A percentile compares a stretch with the other conserved stretches of the same genome.
Evolutionary conservation across 2,888 invertebrate species (phyloP).

Genomic region (Acleris emargana): DNA sequence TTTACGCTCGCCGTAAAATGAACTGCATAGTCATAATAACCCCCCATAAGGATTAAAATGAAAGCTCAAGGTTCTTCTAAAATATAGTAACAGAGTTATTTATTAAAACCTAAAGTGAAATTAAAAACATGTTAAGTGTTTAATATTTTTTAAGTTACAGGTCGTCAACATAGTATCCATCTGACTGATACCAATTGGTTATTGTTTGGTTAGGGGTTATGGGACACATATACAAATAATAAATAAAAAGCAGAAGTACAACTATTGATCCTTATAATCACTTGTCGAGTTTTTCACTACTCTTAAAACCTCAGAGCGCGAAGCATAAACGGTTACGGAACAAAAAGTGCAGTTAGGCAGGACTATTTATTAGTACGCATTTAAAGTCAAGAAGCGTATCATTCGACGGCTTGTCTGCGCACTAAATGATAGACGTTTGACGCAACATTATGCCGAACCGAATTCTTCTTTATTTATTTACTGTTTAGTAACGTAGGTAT

Average conservation of each 20-base stretch:
- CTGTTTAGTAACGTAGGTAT: not conserved
- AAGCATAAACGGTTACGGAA: slow-evolving; percentile 32
- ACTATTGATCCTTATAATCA: not conserved
- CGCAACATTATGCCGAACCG: too few species aligned
- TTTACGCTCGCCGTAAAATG: too few species aligned
- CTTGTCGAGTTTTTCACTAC: slow-evolving; percentile 20
- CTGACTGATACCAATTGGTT: not conserved
- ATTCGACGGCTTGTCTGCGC: not conserved
- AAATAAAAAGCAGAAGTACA: too few species aligned
- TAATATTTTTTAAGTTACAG: not conserved
- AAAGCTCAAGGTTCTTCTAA: too few species aligned
- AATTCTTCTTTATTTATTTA: not conserved
- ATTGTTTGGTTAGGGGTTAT: too few species aligned
- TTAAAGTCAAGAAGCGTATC: slow-evolving; percentile 26
- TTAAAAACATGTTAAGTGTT: not conserved
- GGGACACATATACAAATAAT: too few species aligned
- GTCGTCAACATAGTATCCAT: slow-evolving; percentile 1
- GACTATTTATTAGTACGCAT: slow-evolving; percentile 16
- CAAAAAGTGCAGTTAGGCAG: slow-evolving; percentile 21
- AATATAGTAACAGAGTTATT: too few species aligned
- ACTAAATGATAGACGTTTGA: slow-evolving; percentile 9
- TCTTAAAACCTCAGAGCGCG: slow-evolving; percentile 16
- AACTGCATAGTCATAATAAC: too few species aligned
- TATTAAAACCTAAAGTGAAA: too few species aligned
- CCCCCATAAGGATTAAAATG: too few species aligned